Evolutionary conservation across 2,113 vertebrate species (phyloP), one percentile per base, ranked within the genome.

Genomic region (Dendropsophus ebraccatus): DNA sequence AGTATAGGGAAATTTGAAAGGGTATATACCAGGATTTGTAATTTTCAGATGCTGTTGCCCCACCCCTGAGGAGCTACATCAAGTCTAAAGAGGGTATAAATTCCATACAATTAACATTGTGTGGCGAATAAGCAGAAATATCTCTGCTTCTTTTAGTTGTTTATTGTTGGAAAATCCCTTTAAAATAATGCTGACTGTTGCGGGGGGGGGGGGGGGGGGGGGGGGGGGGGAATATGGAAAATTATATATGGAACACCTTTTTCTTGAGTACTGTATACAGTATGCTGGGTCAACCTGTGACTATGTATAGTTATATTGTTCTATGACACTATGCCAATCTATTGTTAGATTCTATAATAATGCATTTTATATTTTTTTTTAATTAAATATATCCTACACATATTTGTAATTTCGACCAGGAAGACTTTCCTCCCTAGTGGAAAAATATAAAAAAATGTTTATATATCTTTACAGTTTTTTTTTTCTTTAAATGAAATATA

Each of bases 311-410:
- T 94, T 96, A 94, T 95, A 96, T 94, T 93, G 89, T 92, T 95
- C 92, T 95, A 93, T 93, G 93, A 96, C 93, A 94, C 96, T 97
- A 97, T 94, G 96, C 95, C 96, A 95, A 97, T 96, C 96, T 97
- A 95, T 95, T 95, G 95, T 96, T 95, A 93, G 95, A 91, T 95
- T 96, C 96, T 97, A 97, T 94, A 96, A 93, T 96, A 95, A 96
- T 92, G 92, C 93, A 95, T 95, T 97, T 96, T 94, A 97, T 95
- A 94, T 95, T 96, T 96, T 96, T 95, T 95, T 96, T 96, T 96
- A 96, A 97, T 99, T 99, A 98, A 97, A 99, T 99, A 98, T 98
- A 97, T 95, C 97, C 97, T 99, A 99, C 97, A 97, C 90, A 88
- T 95, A 95, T 95, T 93, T 94, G 92, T 97, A 95, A 95, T 95